Evolutionary conservation across 64 coral and sea anemone species (phyloP), one percentile per base, ranked within the genome.

Genomic region (Montipora efflorescens): DNA sequence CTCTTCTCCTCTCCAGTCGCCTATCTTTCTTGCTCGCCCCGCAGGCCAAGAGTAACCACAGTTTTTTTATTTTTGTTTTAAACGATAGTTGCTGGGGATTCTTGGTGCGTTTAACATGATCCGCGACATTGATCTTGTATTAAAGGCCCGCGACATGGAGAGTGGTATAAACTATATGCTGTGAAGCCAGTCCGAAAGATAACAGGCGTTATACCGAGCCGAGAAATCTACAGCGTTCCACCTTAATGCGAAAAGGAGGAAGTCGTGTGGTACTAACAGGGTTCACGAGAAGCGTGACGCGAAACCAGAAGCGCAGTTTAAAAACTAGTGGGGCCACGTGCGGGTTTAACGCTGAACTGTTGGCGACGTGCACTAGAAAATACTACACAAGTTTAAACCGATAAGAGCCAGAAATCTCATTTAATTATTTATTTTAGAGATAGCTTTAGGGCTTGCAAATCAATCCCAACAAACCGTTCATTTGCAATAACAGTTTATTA

Each of bases 61-160:
- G 7, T 1, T 57, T 57, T 6, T 11, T 57, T 47, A 9, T 53
- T 50, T 2, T 48, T 48, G 3, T 46, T 79, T 50, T 81, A 50
- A 50, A 59, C 6, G 16, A 9, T 64, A 97, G 95, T 51, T 97
- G 16, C 69, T 97, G 2, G 93, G 92, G 20, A 97, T 97, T 21
- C 83, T 97, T 15, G 89, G 95, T 20, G 89, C 95, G 59, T 94
- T 84, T 64, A 91, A 87, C 81, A 64, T 97, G 49, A 97, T 97
- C 53, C 80, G 79, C 49, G 77, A 89, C 23, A 97, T 97, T 20
- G 89, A 97, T 11, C 52, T 94, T 10, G 28, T 78, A 10, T 13
- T 86, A 45, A 86, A 86, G 82, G 70, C 82, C 70, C 64, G 21
- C 18, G 66, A 86, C 64, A 86, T 18, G 0, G 82, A 86, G 44